Base-by-base conservation (phyloP, 30 jellyfish, hydroid and myxozoan species). In the Pseudorhiza aurosa region DNA sequence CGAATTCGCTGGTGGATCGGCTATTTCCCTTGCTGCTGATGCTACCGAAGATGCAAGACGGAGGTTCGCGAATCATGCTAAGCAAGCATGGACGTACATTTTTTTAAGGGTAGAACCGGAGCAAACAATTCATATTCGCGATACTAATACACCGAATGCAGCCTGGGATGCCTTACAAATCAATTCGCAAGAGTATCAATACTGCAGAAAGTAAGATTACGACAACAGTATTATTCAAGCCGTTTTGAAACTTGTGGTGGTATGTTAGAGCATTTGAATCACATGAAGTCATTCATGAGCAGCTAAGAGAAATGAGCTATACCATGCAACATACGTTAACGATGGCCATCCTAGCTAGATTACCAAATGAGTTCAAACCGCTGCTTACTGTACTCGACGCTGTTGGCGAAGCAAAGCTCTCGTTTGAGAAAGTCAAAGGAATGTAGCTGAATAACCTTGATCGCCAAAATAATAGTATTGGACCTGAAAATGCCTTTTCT, bases 171-270 rank as follows among this genome's bases (percentile, higher is more conserved):
- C 90, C 43, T 59, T 60, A 60, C 60, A 36, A 46, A 63, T n/a
- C 90, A 77, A 31, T 77, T 77, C 44, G 90, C 83, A 8, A 43
- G 83, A 19, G 39, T 59, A 42, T 77, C 82, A 22, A 77, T 77
- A 37, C 43, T 77, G 44, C 73, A 59, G 29, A 60, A 58, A 43
- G 90, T 44, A 26, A 32, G 60, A 33, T 60, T 60, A 27, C 29
- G 90, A 44, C 81, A 77, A 42, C 39, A 43, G 67, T 75, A 75
- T 56, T 75, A 75, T 43, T 75, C 86, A 7, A 55, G 88, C 32
- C 37, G 26, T 30, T 73, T 75, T 75, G 55, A 56, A 15, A 27
- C 7, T 8, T 39, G 43, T 75, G 88, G 88, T 32, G 57, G 57
- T 56, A 75, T 42, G 88, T 25, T 56, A 24, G 78, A 75, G 63